Base-by-base conservation (phyloP, 2,113 vertebrate species). In the Peucedramus taeniatus region DNA sequence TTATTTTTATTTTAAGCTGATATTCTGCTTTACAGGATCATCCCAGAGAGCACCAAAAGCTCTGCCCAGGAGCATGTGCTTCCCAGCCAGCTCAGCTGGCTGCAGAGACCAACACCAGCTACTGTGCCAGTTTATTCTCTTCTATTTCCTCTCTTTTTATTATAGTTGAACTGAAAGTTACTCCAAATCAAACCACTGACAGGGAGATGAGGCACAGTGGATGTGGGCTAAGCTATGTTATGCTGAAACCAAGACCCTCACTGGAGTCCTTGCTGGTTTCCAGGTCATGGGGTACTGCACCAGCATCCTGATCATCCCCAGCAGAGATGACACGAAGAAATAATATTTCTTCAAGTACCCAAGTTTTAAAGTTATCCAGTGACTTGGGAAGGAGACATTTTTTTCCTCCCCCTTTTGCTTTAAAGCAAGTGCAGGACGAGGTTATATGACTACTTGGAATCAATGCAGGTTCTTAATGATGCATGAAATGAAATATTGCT, bases 401-500 rank as follows among this genome's bases (percentile, higher is more conserved):
- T 35, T 53, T 45, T 13, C 0, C n/a, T 23, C 37, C 39, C 10
- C 22, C 33, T 63, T 77, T 50, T 65, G 16, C 82, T 91, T 86
- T 72, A 44, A 85, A 83, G 68, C 10, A 31, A 94, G 70, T 44
- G 47, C 51, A 93, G 51, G 65, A 81, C 11, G 83, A 95, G 83
- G 85, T 94, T 90, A 75, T 57, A 77, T 30, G 92, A 89, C 83
- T 90, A 70, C 33, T 22, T 94, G 94, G 95, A 94, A 97, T 93
- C 93, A 86, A 87, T 90, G 94, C 69, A 61, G 66, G 63, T 89
- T 94, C 76, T 90, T 94, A 96, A 97, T 95, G 93, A 84, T 80
- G 92, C 92, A 80, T 96, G 92, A 97, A 97, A 96, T 97, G 92
- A 97, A 97, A 93, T 91, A 94, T 64, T 93, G 92, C 91, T 94